phyloP scores from a whole-genome alignment of 2,888 invertebrate species.

The Entomobrya multifasciata region DNA sequence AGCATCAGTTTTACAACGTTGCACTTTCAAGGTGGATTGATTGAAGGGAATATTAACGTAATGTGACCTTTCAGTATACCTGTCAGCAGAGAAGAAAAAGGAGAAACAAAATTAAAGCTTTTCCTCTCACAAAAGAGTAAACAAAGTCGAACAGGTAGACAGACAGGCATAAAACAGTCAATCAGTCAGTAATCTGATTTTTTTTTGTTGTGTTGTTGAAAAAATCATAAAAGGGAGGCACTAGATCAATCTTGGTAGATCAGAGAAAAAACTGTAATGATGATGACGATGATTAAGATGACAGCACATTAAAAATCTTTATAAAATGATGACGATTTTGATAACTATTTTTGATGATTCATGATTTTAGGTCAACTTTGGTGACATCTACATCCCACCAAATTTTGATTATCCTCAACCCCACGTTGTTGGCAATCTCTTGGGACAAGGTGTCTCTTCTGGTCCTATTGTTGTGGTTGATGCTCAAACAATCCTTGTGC shows the following conservation, averaged over 20 bases:
- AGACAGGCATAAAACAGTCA: not conserved
- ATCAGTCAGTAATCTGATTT: slow-evolving; percentile 2
- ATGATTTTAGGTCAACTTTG: slow-evolving; percentile 90
- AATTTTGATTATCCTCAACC: slow-evolving; percentile 91
- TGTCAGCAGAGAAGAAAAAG: slow-evolving; percentile 28
- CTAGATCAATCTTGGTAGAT: slow-evolving; percentile 51
- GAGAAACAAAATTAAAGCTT: slow-evolving; percentile 2
- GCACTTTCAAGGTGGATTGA: slow-evolving; percentile 25
- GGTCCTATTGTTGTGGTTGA: slow-evolving; percentile 94
- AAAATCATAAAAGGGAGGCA: slow-evolving; percentile 9
- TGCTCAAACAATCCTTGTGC: slow-evolving; percentile 94
- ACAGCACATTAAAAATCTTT: not conserved
- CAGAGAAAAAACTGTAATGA: not conserved
- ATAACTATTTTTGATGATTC: not conserved
- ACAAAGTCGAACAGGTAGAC: slow-evolving; percentile 6
- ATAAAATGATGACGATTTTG: not conserved
- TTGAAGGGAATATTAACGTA: slow-evolving; percentile 19
- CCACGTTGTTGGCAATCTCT: slow-evolving; percentile 88
- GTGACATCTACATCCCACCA: slow-evolving; percentile 90
- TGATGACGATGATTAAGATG: not conserved
- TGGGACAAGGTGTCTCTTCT: slow-evolving; percentile 88
- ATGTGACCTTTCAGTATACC: slow-evolving; percentile 31
- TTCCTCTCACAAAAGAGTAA: not conserved
- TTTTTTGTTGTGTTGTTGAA: slow-evolving; percentile 23
- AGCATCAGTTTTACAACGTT: not conserved